Percentiles rank a stretch among this genome's conserved stretches.
These are phyloP conservation scores for Epizoanthus fatuus DNA, from an alignment of 92 coral and sea anemone species.

Conservation along the genomic window DNA sequence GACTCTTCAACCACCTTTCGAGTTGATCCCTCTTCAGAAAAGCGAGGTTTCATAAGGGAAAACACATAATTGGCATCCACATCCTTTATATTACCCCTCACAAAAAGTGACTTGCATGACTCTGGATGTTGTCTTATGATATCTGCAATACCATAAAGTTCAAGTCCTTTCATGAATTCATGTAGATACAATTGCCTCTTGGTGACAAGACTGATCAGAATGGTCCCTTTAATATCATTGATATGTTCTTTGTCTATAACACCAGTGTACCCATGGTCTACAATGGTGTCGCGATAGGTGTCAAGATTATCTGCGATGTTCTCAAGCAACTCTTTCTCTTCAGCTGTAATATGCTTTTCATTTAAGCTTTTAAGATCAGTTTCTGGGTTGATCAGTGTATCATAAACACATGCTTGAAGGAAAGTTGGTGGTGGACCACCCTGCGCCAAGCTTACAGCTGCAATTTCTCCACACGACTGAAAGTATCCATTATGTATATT, in stretches of 20 bases:
- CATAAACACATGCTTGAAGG: background rate
- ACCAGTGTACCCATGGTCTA: conserved; percentile 53
- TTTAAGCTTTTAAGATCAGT: conserved; percentile 10
- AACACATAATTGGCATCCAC: conserved; percentile 71
- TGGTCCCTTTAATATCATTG: conserved; percentile 12
- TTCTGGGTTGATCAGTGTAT: conserved; percentile 23
- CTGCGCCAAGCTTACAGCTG: too few relatives aligned
- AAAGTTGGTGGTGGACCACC: too few relatives aligned
- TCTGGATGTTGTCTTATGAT: conserved; percentile 54
- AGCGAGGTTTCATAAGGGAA: conserved; percentile 59
- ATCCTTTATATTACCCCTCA: conserved; percentile 28
- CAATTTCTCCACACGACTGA: too few relatives aligned
- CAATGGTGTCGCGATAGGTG: conserved; percentile 10
- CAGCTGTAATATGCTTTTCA: conserved; percentile 22
- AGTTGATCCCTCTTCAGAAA: conserved; percentile 55
- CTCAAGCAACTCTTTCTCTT: conserved; percentile 10
- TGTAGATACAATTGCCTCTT: conserved; percentile 25
- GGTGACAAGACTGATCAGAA: conserved; percentile 1
- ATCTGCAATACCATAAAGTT: conserved; percentile 54
- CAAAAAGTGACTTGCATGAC: conserved; percentile 55
- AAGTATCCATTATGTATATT: too few relatives aligned
- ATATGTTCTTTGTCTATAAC: conserved; percentile 15
- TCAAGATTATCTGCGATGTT: conserved; percentile 27
- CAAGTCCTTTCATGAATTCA: conserved; percentile 59
- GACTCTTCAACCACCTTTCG: conserved; percentile 55